Base-by-base conservation (phyloP, 2,888 invertebrate genomes). In the Hydropsyche betteni region DNA sequence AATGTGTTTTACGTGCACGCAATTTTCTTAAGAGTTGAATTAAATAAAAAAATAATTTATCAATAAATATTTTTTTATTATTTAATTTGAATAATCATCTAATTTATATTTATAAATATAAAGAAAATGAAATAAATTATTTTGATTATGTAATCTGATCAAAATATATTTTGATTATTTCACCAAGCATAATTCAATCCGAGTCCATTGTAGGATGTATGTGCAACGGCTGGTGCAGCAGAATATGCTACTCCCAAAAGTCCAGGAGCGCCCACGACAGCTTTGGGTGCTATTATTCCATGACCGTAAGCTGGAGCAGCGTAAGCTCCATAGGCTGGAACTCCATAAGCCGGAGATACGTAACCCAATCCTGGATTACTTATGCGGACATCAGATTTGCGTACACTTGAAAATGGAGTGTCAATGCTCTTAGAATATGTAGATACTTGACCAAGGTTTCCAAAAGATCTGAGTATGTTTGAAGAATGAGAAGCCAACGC, bases 351-450 rank as follows among this genome's bases (percentile, higher is more conserved):
- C 84, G 86, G 86, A 1, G 88, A 81, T 3, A 80, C 81, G 71
- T 80, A 75, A 8, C 61, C 61, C 12, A 87, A 78, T n/a, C 90
- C 90, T n/a, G 90, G 91, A 84, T 91, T 92, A 84, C 90, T 90
- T 33, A 92, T 90, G 12, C 92, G 89, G 50, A 92, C 89, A 81
- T 92, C 91, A 33, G 91, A 86, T 82, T 92, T 92, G 81, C 91
- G 89, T 64, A 91, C 91, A 82, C 91, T 91, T 68, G 91, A 92
- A 86, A 89, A 92, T 7, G 93, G 92, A 2, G 92, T 92, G 83
- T 91, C 91, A 80, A 92, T 89, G 77, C 90, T 89, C 83, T 92
- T 93, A n/a, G 90, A 87, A 84, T 90, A 91, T 68, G 91, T 91
- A 14, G 92, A 91, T 80, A 91, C 89, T 86, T 90, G 90, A 78